Percentiles rank a stretch among this genome's conserved stretches.
Conservation (phyloP, 2,888 invertebrate genomes). For the Yponomeuta plumbellus region DNA sequence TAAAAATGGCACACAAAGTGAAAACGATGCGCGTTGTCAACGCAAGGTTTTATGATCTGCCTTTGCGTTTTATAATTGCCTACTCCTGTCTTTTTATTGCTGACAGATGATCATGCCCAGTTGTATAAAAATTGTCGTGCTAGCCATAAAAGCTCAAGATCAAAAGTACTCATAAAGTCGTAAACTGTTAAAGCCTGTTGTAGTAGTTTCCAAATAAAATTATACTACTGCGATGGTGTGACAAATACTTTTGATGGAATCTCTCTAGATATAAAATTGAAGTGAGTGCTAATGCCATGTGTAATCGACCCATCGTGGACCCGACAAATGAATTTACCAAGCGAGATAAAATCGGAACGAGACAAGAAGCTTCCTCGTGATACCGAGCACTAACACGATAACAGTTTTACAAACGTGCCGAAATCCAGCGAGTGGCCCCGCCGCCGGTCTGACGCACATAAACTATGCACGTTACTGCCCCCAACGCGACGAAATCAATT, state of each 20-base stretch:
- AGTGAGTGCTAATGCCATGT: conserved; percentile 37
- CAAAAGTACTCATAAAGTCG: neutral
- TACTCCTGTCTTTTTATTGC: neutral
- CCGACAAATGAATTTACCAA: conserved; percentile 60
- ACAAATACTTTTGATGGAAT: neutral
- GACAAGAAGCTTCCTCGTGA: conserved; percentile 58
- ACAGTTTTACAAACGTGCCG: conserved; percentile 55
- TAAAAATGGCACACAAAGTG: conserved; percentile 49
- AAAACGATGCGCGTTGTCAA: conserved; percentile 62
- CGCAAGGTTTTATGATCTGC: conserved; percentile 50
- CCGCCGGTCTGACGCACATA: conserved; percentile 43
- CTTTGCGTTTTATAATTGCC: conserved; percentile 26
- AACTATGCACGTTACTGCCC: conserved; percentile 70
- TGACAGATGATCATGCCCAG: neutral
- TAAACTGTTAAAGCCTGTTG: conserved; percentile 3
- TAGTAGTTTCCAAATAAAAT: neutral
- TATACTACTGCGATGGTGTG: neutral
- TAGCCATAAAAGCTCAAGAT: neutral
- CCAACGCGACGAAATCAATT: conserved; percentile 71
- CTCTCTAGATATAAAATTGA: neutral
- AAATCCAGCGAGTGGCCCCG: conserved; percentile 32
- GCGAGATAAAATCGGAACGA: conserved; percentile 63
- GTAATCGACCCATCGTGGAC: conserved; percentile 55
- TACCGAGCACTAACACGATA: conserved; percentile 56
- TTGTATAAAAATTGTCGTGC: neutral